Percentiles rank a stretch among this genome's conserved stretches.
Conservation (phyloP, 2,113 vertebrate genomes). For the Microtus oregoni region DNA sequence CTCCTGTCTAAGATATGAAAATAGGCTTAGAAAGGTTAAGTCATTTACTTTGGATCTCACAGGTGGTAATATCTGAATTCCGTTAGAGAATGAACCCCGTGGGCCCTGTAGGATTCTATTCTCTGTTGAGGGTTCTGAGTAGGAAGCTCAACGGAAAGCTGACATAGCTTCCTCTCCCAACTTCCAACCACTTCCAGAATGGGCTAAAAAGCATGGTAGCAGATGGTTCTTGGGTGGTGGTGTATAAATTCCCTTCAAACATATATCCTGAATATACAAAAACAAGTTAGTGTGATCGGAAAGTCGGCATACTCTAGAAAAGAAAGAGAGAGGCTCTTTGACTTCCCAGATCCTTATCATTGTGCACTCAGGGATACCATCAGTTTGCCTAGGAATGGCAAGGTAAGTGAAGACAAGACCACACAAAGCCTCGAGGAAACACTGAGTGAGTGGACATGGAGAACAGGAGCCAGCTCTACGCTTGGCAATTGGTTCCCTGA, state of each 20-base stretch:
- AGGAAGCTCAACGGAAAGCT: slow-evolving; percentile 8
- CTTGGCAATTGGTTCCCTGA: neutral
- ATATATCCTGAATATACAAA: slow-evolving; percentile 60
- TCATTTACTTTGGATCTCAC: neutral
- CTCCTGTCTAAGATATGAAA: neutral
- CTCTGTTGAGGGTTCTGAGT: neutral
- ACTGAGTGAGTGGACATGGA: neutral
- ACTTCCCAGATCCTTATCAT: slow-evolving; percentile 7
- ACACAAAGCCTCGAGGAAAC: neutral
- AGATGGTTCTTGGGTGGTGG: slow-evolving; percentile 65
- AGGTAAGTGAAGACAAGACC: neutral
- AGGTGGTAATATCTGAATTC: slow-evolving; percentile 5
- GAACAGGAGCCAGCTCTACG: neutral
- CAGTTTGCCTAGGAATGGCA: neutral
- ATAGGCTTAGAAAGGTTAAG: neutral
- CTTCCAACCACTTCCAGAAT: slow-evolving; percentile 11
- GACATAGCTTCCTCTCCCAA: slow-evolving; percentile 30
- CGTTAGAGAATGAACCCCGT: slow-evolving; percentile 9
- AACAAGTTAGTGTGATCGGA: slow-evolving; percentile 48
- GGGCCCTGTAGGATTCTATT: neutral
- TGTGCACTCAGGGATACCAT: neutral
- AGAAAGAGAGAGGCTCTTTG: neutral
- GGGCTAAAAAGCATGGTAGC: slow-evolving; percentile 43
- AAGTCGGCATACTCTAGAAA: slow-evolving; percentile 6
- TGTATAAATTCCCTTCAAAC: slow-evolving; percentile 58